Base-by-base conservation (phyloP, 1,140 invertebrate genomes). In the Cryptotermes secundus region DNA sequence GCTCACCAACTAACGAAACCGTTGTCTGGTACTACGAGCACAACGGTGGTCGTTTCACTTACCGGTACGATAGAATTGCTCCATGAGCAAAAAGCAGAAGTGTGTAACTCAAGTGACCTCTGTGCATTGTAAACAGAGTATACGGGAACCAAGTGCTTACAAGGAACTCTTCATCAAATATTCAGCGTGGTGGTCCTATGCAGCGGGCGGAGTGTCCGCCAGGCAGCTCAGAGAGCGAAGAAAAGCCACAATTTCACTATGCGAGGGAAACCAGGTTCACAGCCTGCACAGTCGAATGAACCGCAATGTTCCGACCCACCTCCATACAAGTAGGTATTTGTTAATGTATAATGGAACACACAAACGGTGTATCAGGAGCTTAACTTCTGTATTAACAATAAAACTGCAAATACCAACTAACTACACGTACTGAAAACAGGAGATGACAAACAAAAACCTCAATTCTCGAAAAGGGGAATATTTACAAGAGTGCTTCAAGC, bases 181-280 rank as follows among this genome's bases (percentile, higher is more conserved):
- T 72, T 72, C 59, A 72, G 59, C 59, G 59, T 10, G 53, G 59
- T 31, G 59, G 59, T 14, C 59, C 59, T 26, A 31, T 72, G 59
- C n/a, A 59, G 53, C 3, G 38, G 53, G 53, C 19, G 19, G 53
- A 59, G 53, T 59, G 53, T 3, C 59, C 59, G 26, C 59, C 59
- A 10, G n/a, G 9, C 45, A 42, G 38, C 3, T 10, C 59, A 72
- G 59, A 4, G 6, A 72, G 59, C 59, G 59, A 72, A 72, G 59
- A 72, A 72, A 72, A 31, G 59, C 59, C 59, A 72, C 59, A 72
- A 72, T 72, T 72, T 72, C 59, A 31, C 59, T 72, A 22, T n/a
- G 59, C 59, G 59, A 16, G 59, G 59, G 14, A 72, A 72, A 72
- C 59, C 59, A 16, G 31, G 59, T 0, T 72, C 59, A 4, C 59